Evolutionary conservation across 2,888 invertebrate species (phyloP).

Genomic region (Tholera decimalis): DNA sequence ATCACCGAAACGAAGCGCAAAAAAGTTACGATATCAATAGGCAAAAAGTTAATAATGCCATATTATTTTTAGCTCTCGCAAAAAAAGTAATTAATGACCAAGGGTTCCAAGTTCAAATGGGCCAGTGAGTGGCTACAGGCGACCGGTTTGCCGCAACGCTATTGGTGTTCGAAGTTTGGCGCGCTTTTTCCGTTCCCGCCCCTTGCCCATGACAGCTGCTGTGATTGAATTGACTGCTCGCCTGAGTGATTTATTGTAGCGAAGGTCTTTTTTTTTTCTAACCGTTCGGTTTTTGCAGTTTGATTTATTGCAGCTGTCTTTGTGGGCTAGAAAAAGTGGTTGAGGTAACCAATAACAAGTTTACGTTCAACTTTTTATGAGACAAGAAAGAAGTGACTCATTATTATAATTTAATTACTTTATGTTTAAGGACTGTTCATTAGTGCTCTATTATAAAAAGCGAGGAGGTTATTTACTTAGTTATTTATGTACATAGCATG

Average conservation of each 20-base stretch:
- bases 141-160: slow-evolving; percentile 76
- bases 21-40: slow-evolving; percentile 46
- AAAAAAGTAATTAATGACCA: slow-evolving; percentile 79
- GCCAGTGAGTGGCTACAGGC: slow-evolving; percentile 83
- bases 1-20: slow-evolving; percentile 36
- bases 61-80: slow-evolving; percentile 67
- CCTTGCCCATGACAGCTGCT: slow-evolving; percentile 87
- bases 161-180: slow-evolving; percentile 89
- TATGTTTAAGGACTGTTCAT: background rate
- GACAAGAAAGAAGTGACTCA: slow-evolving; percentile 12
- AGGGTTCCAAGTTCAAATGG: slow-evolving; percentile 88
- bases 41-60: slow-evolving; percentile 59
- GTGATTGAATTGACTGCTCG: slow-evolving; percentile 86
- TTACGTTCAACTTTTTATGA: slow-evolving; percentile 40
- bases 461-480: background rate
- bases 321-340: slow-evolving; percentile 55
- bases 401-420: slow-evolving; percentile 15
- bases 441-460: background rate
- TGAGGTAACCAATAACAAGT: slow-evolving; percentile 52
- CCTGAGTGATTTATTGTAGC: slow-evolving; percentile 87
- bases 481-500: background rate
- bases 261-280: slow-evolving; percentile 76
- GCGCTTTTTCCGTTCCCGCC: slow-evolving; percentile 89
- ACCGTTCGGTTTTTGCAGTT: slow-evolving; percentile 75
- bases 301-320: slow-evolving; percentile 81